These are phyloP conservation scores for Protodeltote pygarga DNA, from an alignment of 2,888 invertebrate species.

Conservation along the genomic window DNA sequence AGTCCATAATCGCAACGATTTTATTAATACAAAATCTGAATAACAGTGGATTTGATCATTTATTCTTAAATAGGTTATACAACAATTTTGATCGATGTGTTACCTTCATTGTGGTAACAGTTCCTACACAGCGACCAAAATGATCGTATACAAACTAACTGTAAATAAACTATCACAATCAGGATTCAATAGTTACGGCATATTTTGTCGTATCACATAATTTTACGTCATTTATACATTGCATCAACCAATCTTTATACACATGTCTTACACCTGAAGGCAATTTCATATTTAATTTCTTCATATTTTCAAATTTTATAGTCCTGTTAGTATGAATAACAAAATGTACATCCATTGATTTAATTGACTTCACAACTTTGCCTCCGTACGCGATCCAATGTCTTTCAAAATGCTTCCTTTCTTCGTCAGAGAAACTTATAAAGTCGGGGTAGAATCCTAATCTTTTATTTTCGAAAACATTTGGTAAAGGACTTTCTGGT, in stretches of 20 bases:
- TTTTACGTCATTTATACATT: constrained; percentile 71
- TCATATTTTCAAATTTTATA: constrained; percentile 65
- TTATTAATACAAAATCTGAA: constrained; percentile 4
- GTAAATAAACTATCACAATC: constrained; percentile 20
- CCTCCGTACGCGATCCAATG: constrained; percentile 90
- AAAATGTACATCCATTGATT: constrained; percentile 68
- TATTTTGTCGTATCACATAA: constrained; percentile 68
- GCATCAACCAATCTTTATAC: constrained; percentile 72
- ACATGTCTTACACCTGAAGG: constrained; percentile 68
- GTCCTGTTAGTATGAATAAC: constrained; percentile 67
- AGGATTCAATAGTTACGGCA: constrained; percentile 66
- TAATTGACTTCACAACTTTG: constrained; percentile 72
- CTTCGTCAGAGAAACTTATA: constrained; percentile 73
- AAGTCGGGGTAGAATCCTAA: constrained; percentile 82
- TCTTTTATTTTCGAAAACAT: constrained; percentile 67
- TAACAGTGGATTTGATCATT: constrained; percentile 20
- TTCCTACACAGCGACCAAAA: too few species aligned
- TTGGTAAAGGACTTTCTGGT: constrained; percentile 73
- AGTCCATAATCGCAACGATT: background rate
- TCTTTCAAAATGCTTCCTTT: constrained; percentile 77
- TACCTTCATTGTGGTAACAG: too few species aligned
- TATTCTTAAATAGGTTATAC: background rate
- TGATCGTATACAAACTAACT: constrained; percentile 14
- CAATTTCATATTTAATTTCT: constrained; percentile 64
- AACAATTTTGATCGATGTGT: too few species aligned